Evolutionary conservation across 2,113 vertebrate species (phyloP).

Genomic region (Nothocercus julius): DNA sequence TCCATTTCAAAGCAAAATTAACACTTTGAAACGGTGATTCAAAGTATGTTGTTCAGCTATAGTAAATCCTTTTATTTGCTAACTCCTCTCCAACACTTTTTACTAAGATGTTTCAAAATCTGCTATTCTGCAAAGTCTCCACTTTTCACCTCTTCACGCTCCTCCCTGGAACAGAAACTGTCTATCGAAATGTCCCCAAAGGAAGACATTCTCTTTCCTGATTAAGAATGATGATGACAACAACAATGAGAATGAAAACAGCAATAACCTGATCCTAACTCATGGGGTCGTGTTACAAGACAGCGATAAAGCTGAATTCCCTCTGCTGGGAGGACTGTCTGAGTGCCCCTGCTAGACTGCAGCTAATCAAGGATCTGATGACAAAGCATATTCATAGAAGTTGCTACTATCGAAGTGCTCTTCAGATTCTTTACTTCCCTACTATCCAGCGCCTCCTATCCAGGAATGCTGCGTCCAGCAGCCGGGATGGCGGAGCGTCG

Average conservation of each 20-base stretch:
- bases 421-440: not conserved
- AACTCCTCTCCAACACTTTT: not conserved
- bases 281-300: not conserved
- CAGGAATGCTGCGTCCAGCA: conserved; percentile 1
- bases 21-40: conserved; percentile 47
- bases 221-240: not conserved
- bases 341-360: not conserved
- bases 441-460: not conserved
- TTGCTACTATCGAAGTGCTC: not conserved
- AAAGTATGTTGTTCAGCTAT: not conserved
- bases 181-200: not conserved
- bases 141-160: not conserved
- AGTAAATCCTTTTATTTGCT: not conserved
- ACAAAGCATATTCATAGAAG: conserved; percentile 47
- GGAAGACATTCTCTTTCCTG: not conserved
- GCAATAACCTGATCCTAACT: not conserved
- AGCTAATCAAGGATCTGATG: conserved; percentile 29
- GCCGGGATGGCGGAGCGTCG: not conserved
- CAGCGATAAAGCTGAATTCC: not conserved
- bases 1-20: conserved; percentile 30
- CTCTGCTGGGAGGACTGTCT: not conserved
- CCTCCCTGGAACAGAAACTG: not conserved
- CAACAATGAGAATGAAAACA: not conserved
- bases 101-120: not conserved
- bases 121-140: not conserved